Base-by-base conservation (phyloP, 2,888 invertebrate genomes). In the Rhodophaea formosa region DNA sequence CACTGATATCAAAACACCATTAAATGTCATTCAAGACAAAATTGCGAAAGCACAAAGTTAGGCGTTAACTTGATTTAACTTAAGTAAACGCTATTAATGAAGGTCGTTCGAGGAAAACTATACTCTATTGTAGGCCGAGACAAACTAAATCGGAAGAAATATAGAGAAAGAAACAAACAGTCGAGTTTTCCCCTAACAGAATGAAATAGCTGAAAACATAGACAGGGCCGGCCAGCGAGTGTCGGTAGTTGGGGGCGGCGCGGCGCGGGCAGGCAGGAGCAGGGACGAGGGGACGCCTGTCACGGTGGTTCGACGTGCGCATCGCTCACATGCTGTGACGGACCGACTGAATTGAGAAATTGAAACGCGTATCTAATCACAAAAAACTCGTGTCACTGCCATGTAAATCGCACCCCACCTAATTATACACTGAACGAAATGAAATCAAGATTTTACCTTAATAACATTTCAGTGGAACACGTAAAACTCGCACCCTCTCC, bases 331-430 rank as follows among this genome's bases (percentile, higher is more conserved):
- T 78, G 79, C 68, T 68, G 74, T 77, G 87, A 88, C 88, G 84
- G 82, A 84, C 82, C 86, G 82, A 85, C 82, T 87, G 84, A 84
- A 80, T 86, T 86, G 86, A 82, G 84, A 89, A 89, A 89, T 89
- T 86, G 86, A 88, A 87, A 81, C 77, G 80, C 76, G 76, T 77
- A 73, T 66, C 72, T 74, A 77, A 82, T 82, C 80, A 75, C 69
- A 75, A 82, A 81, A 82, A 79, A 72, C 63, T 67, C 71, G 59
- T 60, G 65, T 65, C 59, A 59, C 61, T 62, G 63, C 68, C 66
- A 62, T 59, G 60, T 66, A 70, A 70, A 77, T 77, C 69, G 67
- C 72, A 68, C 64, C 57, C 60, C 56, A 60, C 61, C 57, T 60
- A 67, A 68, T 69, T 63, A 69, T 65, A 62, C 54, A 61, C 59